phyloP scores from a whole-genome alignment of 1,140 invertebrate genomes.

The Nilaparvata lugens region DNA sequence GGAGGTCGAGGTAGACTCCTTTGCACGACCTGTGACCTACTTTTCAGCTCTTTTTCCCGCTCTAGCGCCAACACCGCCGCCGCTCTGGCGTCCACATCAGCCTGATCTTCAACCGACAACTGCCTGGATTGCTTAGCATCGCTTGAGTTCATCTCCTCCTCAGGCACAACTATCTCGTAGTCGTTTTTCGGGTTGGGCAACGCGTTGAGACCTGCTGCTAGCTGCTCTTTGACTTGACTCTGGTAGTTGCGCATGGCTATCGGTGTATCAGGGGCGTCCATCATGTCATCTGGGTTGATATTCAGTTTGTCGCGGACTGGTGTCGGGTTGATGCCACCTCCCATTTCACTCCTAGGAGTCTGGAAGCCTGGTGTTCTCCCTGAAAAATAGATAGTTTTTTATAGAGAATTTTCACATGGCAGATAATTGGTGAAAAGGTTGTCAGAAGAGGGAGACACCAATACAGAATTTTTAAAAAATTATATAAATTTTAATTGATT shows the following conservation, averaged over 20 bases:
- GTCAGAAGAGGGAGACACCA: too few species aligned
- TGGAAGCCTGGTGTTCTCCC: constrained; percentile 40
- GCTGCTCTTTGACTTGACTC: constrained; percentile 59
- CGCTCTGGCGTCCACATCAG: constrained; percentile 71
- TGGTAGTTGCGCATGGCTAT: constrained; percentile 49
- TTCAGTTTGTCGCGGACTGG: constrained; percentile 88
- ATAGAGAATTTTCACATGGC: too few species aligned
- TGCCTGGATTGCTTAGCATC: constrained; percentile 35
- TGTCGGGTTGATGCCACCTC: constrained; percentile 40
- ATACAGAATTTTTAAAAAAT: not conserved
- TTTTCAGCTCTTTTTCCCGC: constrained; percentile 56
- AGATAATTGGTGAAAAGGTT: too few species aligned
- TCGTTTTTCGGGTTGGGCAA: constrained; percentile 91
- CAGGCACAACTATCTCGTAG: constrained; percentile 95
- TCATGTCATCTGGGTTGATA: constrained; percentile 82
- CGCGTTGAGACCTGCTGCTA: constrained; percentile 63
- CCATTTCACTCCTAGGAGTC: constrained; percentile 32
- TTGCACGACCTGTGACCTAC: constrained; percentile 83
- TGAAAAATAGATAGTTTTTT: too few species aligned
- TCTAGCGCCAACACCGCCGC: constrained; percentile 44
- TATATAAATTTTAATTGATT: not conserved
- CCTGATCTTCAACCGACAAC: constrained; percentile 66
- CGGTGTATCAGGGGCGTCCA: constrained; percentile 57
- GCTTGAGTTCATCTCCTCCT: constrained; percentile 45
- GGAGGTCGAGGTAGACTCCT: constrained; percentile 76